These are phyloP conservation scores for Acanthiza pusilla DNA, from an alignment of 2,797 vertebrate genomes.

Conservation along the genomic window DNA sequence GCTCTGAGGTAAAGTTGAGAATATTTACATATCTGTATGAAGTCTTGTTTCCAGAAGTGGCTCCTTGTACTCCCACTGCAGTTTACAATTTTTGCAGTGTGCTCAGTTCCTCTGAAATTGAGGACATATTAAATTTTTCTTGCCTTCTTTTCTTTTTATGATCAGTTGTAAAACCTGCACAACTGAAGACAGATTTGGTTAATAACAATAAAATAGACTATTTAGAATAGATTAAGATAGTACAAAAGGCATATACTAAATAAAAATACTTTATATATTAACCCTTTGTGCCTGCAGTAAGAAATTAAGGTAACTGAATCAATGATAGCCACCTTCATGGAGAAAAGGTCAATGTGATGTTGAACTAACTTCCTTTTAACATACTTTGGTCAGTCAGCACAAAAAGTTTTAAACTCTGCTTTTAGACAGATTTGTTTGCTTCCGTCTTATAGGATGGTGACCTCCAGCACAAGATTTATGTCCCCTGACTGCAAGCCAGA, in stretches of 20 bases:
- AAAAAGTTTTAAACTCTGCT: neutral
- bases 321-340: neutral
- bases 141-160: neutral
- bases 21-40: neutral
- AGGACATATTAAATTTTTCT: neutral
- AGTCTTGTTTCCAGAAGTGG: neutral
- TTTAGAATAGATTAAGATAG: neutral
- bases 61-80: neutral
- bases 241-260: neutral
- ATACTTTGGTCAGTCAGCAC: constrained; percentile 1
- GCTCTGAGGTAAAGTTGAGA: neutral
- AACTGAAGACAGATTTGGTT: neutral
- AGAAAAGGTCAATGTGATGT: neutral
- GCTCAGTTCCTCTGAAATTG: neutral
- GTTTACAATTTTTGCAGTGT: neutral
- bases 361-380: neutral
- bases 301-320: neutral
- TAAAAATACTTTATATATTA: neutral
- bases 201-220: neutral
- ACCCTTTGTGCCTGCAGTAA: neutral
- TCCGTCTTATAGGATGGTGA: constrained; percentile 15
- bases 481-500: neutral
- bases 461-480: constrained; percentile 52
- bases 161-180: neutral
- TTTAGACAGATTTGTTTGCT: constrained; percentile 23